phyloP scores from a whole-genome alignment of 1,140 invertebrate genomes.

The Pantala flavescens region DNA sequence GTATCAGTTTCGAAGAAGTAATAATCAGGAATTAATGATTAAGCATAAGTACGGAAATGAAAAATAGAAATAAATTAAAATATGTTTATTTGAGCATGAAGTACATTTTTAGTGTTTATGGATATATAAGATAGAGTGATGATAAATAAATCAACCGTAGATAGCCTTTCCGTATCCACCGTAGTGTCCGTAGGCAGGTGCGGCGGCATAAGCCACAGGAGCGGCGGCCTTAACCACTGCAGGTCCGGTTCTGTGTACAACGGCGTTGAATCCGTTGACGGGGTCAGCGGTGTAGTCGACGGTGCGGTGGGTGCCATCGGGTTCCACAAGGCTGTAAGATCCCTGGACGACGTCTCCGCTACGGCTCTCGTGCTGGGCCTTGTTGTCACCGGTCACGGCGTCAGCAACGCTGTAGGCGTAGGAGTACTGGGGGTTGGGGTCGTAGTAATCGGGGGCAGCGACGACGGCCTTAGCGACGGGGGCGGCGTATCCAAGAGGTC shows the following conservation, averaged over 20 bases:
- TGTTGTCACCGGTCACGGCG: conserved; percentile 48
- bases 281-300: conserved; percentile 47
- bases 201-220: neutral
- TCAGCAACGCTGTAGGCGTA: conserved; percentile 50
- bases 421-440: conserved; percentile 46
- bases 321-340: conserved; percentile 44
- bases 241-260: conserved; percentile 33
- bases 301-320: conserved; percentile 43
- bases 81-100: neutral
- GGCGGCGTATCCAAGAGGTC: conserved; percentile 32
- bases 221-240: neutral
- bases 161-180: neutral
- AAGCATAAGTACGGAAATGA: too few species aligned
- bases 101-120: too few species aligned
- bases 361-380: conserved; percentile 47
- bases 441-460: conserved; percentile 29
- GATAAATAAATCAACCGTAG: neutral
- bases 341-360: conserved; percentile 49
- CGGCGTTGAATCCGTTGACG: conserved; percentile 49
- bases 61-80: neutral
- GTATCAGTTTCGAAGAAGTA: too few species aligned
- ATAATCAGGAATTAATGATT: too few species aligned
- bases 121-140: too few species aligned
- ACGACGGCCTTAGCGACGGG: conserved; percentile 36
- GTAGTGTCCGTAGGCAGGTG: neutral